Evolutionary conservation across 2,888 invertebrate genomes (phyloP).

Genomic region (Athalia circularis): DNA sequence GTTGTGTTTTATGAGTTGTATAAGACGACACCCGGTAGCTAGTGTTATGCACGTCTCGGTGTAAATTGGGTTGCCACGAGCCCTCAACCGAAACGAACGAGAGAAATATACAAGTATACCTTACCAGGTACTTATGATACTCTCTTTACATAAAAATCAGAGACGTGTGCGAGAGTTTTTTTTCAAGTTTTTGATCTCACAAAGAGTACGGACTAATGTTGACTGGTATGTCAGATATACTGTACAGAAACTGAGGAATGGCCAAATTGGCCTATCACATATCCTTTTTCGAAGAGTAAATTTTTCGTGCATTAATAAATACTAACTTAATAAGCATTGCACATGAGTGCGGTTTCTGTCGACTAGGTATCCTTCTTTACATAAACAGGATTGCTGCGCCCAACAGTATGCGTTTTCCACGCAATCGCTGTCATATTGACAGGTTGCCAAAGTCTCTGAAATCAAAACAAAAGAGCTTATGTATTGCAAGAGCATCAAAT

Average conservation of each 20-base stretch:
- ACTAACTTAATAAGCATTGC: constrained; percentile 72
- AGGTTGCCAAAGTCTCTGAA: constrained; percentile 61
- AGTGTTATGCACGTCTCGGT: background rate
- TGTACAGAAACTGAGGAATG: too few species aligned
- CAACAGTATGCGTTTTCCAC: constrained; percentile 65
- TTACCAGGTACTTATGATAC: background rate
- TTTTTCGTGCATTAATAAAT: background rate
- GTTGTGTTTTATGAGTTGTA: background rate
- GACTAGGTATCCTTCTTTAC: constrained; percentile 70
- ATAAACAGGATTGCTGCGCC: constrained; percentile 69
- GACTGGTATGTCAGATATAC: background rate
- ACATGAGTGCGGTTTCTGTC: constrained; percentile 70
- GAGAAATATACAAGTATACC: background rate
- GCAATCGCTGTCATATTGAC: constrained; percentile 63
- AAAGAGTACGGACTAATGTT: background rate
- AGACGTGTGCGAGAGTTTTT: background rate
- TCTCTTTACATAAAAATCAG: background rate
- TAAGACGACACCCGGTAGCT: constrained; percentile 2
- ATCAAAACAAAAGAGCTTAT: background rate
- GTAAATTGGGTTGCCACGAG: constrained; percentile 29
- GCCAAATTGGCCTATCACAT: too few species aligned
- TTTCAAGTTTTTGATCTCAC: too few species aligned
- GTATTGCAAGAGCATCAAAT: background rate
- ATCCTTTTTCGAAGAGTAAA: background rate
- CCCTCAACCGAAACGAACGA: constrained; percentile 31